phyloP scores from a whole-genome alignment of 2,888 invertebrate species.

The Amitus sp. region DNA sequence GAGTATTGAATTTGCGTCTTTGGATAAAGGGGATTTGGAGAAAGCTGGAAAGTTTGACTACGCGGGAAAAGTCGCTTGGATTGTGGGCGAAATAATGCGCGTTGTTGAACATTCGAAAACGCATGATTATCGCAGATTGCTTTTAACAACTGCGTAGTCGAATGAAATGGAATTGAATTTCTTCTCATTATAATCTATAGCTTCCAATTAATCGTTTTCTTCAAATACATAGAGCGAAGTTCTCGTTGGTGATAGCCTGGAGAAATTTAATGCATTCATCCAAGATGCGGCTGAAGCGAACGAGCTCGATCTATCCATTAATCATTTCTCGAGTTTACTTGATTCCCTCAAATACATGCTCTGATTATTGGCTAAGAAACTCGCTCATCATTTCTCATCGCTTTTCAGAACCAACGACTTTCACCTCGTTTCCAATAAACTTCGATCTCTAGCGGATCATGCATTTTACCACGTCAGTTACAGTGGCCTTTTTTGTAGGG shows the following conservation, averaged over 20 bases:
- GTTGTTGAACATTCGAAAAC: too few species aligned
- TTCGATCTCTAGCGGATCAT: too few species aligned
- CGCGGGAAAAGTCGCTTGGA: too few species aligned
- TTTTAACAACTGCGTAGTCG: neutral
- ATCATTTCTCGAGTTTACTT: neutral
- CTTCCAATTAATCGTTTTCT: neutral
- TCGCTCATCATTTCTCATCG: neutral
- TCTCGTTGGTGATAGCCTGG: neutral
- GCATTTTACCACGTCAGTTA: too few species aligned
- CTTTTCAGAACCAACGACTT: neutral
- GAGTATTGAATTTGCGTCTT: too few species aligned
- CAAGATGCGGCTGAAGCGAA: neutral
- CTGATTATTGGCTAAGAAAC: constrained; percentile 1
- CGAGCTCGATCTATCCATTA: neutral
- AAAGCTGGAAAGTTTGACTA: too few species aligned
- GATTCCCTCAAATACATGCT: neutral
- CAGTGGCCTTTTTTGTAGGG: too few species aligned
- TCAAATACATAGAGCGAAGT: neutral
- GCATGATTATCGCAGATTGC: too few species aligned
- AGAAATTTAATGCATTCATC: neutral
- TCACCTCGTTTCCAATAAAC: neutral
- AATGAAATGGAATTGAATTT: neutral
- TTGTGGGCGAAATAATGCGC: too few species aligned
- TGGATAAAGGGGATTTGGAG: too few species aligned
- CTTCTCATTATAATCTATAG: neutral